phyloP scores from a whole-genome alignment of 2,888 invertebrate species.

The Thymelicus sylvestris region DNA sequence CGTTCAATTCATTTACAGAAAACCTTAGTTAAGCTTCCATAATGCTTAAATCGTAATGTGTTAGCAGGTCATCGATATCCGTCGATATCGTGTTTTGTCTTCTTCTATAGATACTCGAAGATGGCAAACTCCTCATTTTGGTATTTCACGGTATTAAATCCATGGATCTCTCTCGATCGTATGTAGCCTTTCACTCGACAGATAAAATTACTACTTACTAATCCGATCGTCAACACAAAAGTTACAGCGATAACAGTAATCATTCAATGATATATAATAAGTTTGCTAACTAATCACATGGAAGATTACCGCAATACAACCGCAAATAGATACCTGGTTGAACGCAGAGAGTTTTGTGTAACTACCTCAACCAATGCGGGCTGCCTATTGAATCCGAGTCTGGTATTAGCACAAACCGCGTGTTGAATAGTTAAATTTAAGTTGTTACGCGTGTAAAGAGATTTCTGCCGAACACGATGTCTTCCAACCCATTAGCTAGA shows the following conservation, averaged over 20 bases:
- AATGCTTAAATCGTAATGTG: no score
- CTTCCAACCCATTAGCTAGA: conserved; percentile 10
- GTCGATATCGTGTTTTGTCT: no score
- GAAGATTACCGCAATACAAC: conserved; percentile 6
- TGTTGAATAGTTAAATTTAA: not conserved
- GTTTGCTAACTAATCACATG: conserved; percentile 15
- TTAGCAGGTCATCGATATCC: no score
- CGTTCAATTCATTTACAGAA: no score
- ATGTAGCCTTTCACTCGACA: no score
- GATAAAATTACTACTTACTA: no score
- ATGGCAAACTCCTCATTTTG: not conserved
- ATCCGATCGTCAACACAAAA: no score
- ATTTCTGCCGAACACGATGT: conserved; percentile 3
- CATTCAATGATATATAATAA: conserved; percentile 17
- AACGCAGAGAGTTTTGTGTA: not conserved
- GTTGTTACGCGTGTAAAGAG: not conserved
- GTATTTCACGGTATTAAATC: not conserved
- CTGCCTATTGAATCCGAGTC: not conserved
- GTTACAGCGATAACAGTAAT: conserved; percentile 7
- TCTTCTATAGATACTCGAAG: no score
- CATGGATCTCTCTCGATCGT: no score
- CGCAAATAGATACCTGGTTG: not conserved
- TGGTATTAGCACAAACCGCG: not conserved
- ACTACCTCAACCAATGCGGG: not conserved
- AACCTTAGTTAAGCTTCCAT: no score